These are phyloP conservation scores for Acipenser oxyrinchus DNA, from an alignment of 2,797 vertebrate genomes.

Conservation along the genomic window DNA sequence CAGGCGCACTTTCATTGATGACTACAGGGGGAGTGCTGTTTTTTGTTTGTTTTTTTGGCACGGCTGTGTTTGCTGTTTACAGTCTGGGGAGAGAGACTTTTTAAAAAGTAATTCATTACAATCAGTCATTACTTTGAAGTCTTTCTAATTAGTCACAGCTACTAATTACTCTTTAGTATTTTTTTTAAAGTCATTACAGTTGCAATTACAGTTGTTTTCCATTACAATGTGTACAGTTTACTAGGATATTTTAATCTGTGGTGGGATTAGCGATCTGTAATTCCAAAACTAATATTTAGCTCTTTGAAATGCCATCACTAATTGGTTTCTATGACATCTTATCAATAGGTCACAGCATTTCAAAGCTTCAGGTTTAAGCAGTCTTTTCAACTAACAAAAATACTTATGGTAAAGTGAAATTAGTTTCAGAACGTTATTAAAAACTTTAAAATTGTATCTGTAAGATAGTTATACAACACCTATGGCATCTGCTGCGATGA, in stretches of 20 bases:
- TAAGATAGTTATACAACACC: too few species aligned
- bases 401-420: too few species aligned
- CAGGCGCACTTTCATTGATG: not conserved
- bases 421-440: too few species aligned
- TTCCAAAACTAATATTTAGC: too few species aligned
- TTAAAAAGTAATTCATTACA: slow-evolving; percentile 44
- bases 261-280: slow-evolving; percentile 44
- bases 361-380: too few species aligned
- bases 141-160: slow-evolving; percentile 56
- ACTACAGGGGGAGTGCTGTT: slow-evolving; percentile 24
- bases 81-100: too few species aligned
- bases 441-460: too few species aligned
- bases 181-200: slow-evolving; percentile 65
- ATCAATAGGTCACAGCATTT: too few species aligned
- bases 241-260: slow-evolving; percentile 46
- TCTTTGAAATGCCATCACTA: too few species aligned
- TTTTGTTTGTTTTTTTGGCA: slow-evolving; percentile 18
- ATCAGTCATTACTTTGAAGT: slow-evolving; percentile 52
- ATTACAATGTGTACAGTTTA: slow-evolving; percentile 35
- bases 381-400: too few species aligned
- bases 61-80: slow-evolving; percentile 33
- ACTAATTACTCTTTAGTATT: slow-evolving; percentile 71
- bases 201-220: slow-evolving; percentile 49
- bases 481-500: too few species aligned
- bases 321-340: too few species aligned